These are phyloP conservation scores for Eulithis prunata DNA, from an alignment of 2,888 invertebrate genomes.

Conservation along the genomic window DNA sequence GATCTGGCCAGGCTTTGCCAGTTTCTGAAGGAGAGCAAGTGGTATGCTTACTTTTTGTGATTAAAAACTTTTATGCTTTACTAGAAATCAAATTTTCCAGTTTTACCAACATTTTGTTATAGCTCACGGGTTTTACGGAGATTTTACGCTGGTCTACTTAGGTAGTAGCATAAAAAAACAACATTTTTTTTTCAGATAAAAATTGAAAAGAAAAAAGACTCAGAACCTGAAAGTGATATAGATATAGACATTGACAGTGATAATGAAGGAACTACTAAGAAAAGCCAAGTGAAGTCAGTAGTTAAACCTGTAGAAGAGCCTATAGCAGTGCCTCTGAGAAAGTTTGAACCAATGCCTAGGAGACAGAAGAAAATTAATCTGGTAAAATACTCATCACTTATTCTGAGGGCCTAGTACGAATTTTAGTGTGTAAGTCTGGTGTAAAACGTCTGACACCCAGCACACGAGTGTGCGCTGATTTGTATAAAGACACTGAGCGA, in stretches of 20 bases:
- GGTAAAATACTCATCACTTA: conserved; percentile 46
- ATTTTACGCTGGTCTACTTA: too few relatives aligned
- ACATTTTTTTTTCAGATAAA: conserved; percentile 65
- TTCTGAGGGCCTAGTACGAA: too few relatives aligned
- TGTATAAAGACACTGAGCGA: too few relatives aligned
- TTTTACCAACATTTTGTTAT: too few relatives aligned
- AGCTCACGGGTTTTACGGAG: background rate
- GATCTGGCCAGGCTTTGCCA: conserved; percentile 81
- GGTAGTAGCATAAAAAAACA: too few relatives aligned
- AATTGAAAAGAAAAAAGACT: conserved; percentile 77
- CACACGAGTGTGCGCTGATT: too few relatives aligned
- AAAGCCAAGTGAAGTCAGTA: conserved; percentile 29
- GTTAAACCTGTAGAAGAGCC: conserved; percentile 53
- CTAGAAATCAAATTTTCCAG: too few relatives aligned
- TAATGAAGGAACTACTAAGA: conserved; percentile 53
- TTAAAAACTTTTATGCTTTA: background rate
- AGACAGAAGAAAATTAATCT: conserved; percentile 82
- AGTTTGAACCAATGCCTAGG: conserved; percentile 75
- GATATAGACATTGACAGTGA: conserved; percentile 86
- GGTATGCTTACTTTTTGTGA: conserved; percentile 58
- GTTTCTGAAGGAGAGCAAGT: conserved; percentile 86
- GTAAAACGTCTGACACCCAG: too few relatives aligned
- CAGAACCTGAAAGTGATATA: conserved; percentile 82
- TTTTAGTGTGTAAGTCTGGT: too few relatives aligned
- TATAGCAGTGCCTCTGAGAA: conserved; percentile 64